phyloP scores from a whole-genome alignment of 1,140 invertebrate species.

The Acyrthosiphon pisum region DNA sequence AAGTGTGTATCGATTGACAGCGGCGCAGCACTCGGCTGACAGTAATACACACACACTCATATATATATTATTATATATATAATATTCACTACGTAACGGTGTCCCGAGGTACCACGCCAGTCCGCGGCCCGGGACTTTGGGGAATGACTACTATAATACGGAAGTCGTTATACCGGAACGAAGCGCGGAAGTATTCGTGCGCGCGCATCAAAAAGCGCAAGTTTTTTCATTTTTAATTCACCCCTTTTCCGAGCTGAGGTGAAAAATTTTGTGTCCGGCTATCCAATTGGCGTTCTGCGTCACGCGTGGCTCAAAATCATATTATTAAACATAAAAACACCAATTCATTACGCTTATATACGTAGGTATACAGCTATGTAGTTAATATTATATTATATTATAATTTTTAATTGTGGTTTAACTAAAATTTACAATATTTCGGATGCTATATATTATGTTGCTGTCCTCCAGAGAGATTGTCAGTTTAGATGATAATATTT shows the following conservation, averaged over 20 bases:
- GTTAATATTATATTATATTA: not conserved
- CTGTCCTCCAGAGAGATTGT: not conserved
- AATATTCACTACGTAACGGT: not conserved
- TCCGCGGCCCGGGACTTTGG: not conserved
- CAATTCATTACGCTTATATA: not conserved
- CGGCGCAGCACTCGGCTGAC: not conserved
- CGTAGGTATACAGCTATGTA: not conserved
- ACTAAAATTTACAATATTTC: not conserved
- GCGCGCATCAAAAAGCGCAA: too few relatives aligned
- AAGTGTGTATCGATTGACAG: not conserved
- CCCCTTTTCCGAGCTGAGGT: not conserved
- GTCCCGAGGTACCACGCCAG: not conserved
- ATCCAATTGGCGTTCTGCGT: not conserved
- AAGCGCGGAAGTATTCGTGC: not conserved
- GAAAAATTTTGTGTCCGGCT: not conserved
- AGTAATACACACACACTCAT: not conserved
- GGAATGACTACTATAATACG: not conserved
- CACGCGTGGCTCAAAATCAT: not conserved
- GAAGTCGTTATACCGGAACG: conserved; percentile 17
- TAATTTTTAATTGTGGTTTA: not conserved
- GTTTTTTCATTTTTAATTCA: not conserved
- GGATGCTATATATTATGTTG: not conserved
- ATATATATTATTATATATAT: not conserved
- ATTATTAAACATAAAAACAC: not conserved
- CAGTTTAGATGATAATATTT: not conserved